These are phyloP conservation scores for Sanderia malayensis DNA, from an alignment of 30 jellyfish, hydroid and myxozoan species.

Conservation along the genomic window DNA sequence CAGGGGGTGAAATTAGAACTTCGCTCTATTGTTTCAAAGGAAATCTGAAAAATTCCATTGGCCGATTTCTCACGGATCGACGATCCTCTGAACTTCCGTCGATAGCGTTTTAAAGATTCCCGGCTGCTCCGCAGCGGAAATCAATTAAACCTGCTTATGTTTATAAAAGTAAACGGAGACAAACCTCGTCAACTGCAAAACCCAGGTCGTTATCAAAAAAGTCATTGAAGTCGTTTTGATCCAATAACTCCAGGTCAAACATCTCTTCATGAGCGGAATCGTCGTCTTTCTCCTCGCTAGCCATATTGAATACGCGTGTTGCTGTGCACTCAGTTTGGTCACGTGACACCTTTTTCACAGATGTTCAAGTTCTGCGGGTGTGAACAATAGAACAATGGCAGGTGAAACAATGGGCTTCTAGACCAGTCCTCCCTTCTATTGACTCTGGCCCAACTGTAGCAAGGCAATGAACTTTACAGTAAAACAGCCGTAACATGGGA, in stretches of 20 bases:
- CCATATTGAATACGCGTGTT: not conserved
- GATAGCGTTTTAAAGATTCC: too few relatives aligned
- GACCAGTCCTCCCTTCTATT: slow-evolving; percentile 5
- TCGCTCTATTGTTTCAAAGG: too few relatives aligned
- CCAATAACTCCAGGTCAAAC: slow-evolving; percentile 2
- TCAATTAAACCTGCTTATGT: not conserved
- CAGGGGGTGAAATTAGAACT: too few relatives aligned
- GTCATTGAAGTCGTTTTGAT: not conserved
- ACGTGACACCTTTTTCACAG: slow-evolving; percentile 4
- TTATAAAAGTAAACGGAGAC: not conserved
- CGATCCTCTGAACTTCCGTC: too few relatives aligned
- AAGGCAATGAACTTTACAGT: too few relatives aligned
- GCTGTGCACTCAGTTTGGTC: slow-evolving; percentile 5
- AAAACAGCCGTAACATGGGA: too few relatives aligned
- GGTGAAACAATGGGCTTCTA: slow-evolving; percentile 2
- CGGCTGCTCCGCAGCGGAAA: too few relatives aligned
- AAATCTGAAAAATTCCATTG: too few relatives aligned
- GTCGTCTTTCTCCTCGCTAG: not conserved
- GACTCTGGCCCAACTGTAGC: not conserved
- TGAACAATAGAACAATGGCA: not conserved
- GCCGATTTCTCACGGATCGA: too few relatives aligned
- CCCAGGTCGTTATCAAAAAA: slow-evolving; percentile 3
- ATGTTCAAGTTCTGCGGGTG: slow-evolving; percentile 1
- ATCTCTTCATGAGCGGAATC: slow-evolving; percentile 1
- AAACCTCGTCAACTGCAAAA: slow-evolving; percentile 3